Percentiles rank a stretch among this genome's conserved stretches.
Conservation (phyloP, 2,888 invertebrate genomes). For the Drosophila lutescens region DNA sequence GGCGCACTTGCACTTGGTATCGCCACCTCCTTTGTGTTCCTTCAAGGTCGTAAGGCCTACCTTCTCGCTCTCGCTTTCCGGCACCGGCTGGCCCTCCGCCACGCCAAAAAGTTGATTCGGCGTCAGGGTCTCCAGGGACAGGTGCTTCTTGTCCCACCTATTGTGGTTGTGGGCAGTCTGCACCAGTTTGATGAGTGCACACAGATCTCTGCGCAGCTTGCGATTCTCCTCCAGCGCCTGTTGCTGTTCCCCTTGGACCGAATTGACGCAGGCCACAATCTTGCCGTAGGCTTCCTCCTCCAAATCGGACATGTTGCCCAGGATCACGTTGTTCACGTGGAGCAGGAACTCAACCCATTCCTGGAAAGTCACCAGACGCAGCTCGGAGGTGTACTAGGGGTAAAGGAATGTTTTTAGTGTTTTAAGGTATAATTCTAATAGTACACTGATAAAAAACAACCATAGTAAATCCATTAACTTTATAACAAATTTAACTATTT, state of each 20-base stretch:
- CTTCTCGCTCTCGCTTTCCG: constrained; percentile 61
- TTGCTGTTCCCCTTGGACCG: constrained; percentile 56
- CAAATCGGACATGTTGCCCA: constrained; percentile 87
- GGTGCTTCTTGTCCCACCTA: constrained; percentile 83
- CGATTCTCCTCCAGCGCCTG: constrained; percentile 64
- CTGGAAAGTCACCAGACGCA: constrained; percentile 87
- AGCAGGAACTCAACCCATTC: constrained; percentile 88
- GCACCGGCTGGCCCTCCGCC: constrained; percentile 16
- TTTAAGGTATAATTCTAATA: too few species aligned
- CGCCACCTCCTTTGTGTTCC: constrained; percentile 7
- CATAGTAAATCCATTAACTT: too few species aligned
- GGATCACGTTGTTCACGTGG: constrained; percentile 87
- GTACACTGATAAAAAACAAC: too few species aligned
- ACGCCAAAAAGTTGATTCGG: constrained; percentile 82
- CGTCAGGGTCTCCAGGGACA: constrained; percentile 84
- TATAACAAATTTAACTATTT: too few species aligned
- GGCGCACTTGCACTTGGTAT: background rate
- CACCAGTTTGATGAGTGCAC: constrained; percentile 84
- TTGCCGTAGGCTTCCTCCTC: constrained; percentile 87
- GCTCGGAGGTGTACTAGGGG: constrained; percentile 83
- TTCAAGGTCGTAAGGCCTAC: constrained; percentile 50
- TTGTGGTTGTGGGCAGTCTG: constrained; percentile 83
- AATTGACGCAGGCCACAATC: constrained; percentile 85
- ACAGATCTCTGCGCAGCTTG: constrained; percentile 81
- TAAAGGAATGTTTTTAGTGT: too few species aligned